Base-by-base conservation (phyloP, 92 coral and sea anemone species). In the Phenganax stokvisi region DNA sequence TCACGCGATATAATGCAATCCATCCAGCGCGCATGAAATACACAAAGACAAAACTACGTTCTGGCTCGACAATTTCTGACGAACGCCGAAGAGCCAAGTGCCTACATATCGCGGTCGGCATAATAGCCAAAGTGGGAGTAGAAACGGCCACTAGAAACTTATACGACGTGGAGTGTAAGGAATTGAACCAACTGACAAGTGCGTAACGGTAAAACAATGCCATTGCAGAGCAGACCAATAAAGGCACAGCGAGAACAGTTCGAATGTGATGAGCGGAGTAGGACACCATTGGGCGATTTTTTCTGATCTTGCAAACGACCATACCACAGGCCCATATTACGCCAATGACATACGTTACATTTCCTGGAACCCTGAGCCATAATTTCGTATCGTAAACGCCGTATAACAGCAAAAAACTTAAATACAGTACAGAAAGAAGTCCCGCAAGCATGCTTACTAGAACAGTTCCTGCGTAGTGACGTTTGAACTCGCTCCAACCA, bases 61-160 rank as follows among this genome's bases (percentile, higher is more conserved):
- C 92, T 15, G 90, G 87, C 37, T 89, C 87, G 6, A 81, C 82
- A 53, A 87, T 71, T 12, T 80, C 86, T 4, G 64, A 68, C 28
- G 88, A 52, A 64, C 85, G 83, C 28, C 87, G 87, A 0, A 85
- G 84, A 11, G 80, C 86, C 15, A 73, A 20, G 77, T 73, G 55
- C 25, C 55, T 73, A 12, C 57, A 51, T 2, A 73, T 47, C 3
- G 60, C 77, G 9, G 60, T 73, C 9, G 77, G 77, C 6, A 89
- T 6, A 3, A 84, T 77, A 11, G 86, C 47, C 47, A 37, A 15
- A 30, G 88, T 69, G 6, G 91, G 89, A n/a, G 85, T 74, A 64
- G 80, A 74, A 25, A 83, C 91, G 8, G 91, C 91, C 25, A 88
- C 74, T 28, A 88, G 37, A 15, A 83, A 87, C 85, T 88, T 88